Conservation (phyloP, 2,113 vertebrate species). For the Ciconia maguari region DNA sequence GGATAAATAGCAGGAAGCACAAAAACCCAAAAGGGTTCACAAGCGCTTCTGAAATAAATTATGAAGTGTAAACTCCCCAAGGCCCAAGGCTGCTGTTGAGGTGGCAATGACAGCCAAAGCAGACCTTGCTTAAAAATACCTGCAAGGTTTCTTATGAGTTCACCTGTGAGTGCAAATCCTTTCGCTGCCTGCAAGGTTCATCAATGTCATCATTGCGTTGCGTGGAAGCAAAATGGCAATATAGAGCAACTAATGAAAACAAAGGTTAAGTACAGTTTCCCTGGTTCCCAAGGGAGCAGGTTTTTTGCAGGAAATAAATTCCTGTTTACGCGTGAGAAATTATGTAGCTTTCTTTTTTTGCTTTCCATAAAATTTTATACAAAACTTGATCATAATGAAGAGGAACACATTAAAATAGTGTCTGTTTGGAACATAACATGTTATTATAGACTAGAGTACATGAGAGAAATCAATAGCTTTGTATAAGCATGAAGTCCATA, state of each 20-base stretch:
- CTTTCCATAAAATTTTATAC: neutral
- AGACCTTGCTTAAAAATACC: neutral
- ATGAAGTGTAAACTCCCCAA: neutral
- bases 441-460: neutral
- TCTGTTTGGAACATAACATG: neutral
- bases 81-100: neutral
- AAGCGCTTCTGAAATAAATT: neutral
- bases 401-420: neutral
- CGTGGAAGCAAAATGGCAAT: neutral
- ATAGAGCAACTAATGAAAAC: neutral
- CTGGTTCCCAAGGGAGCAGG: neutral
- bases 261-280: conserved; percentile 17
- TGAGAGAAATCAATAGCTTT: conserved; percentile 63
- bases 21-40: neutral
- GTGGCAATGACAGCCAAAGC: neutral
- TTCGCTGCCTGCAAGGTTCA: neutral
- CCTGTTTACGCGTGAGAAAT: neutral
- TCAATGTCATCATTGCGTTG: neutral
- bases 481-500: conserved; percentile 39
- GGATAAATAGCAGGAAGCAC: neutral
- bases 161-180: neutral
- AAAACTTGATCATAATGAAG: neutral
- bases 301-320: neutral
- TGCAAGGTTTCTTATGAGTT: neutral
- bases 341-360: neutral